Conservation (phyloP, 2,113 vertebrate species). For the Thalassarche chlororhynchos region DNA sequence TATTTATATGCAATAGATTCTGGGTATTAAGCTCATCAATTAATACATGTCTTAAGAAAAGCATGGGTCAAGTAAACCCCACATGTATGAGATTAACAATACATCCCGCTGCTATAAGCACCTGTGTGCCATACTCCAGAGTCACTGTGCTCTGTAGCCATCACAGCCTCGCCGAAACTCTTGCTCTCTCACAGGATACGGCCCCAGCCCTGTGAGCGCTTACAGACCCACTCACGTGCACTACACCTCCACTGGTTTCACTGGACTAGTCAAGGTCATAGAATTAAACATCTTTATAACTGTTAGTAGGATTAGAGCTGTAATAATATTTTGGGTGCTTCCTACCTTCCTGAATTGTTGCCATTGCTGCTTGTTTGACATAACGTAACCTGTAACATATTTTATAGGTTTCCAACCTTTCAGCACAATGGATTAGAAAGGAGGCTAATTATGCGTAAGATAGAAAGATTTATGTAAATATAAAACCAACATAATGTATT, state of each 20-base stretch:
- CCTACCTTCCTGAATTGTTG: neutral
- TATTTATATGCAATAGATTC: neutral
- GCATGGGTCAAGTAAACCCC: neutral
- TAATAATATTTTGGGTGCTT: neutral
- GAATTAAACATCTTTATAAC: neutral
- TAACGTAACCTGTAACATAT: neutral
- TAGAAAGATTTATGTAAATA: conserved; percentile 44
- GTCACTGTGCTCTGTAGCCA: neutral
- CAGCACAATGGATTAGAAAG: neutral
- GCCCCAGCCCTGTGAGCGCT: rapidly evolving
- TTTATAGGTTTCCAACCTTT: conserved; percentile 16
- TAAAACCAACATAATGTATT: conserved; percentile 39
- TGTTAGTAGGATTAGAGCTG: neutral
- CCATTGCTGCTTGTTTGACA: neutral
- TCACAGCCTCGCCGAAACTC: rapidly evolving
- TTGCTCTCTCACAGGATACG: neutral
- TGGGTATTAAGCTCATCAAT: neutral
- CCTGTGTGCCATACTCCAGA: neutral
- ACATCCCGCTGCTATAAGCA: neutral
- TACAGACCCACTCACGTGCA: rapidly evolving
- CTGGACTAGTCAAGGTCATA: neutral
- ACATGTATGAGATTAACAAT: neutral
- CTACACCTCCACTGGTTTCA: neutral
- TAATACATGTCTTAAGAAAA: neutral
- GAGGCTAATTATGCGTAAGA: conserved; percentile 61